These are phyloP conservation scores for Gadopsis bispinosus DNA, from an alignment of 2,797 vertebrate genomes.

Conservation along the genomic window DNA sequence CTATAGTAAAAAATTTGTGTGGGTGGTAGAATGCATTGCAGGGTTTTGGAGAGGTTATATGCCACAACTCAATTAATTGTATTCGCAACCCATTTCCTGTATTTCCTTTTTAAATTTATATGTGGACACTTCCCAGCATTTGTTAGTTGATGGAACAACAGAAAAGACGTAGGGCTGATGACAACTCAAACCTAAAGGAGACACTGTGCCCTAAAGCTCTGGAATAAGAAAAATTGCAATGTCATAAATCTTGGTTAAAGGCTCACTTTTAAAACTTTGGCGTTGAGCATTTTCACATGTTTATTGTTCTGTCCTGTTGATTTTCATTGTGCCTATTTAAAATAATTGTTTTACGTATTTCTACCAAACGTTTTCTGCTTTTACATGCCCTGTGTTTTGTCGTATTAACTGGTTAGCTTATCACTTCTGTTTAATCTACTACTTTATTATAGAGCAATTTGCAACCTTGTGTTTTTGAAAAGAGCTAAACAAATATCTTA, in stretches of 20 bases:
- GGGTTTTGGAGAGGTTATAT: conserved; percentile 6
- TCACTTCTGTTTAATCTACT: not conserved
- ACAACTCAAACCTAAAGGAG: conserved; percentile 15
- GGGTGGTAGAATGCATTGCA: conserved; percentile 18
- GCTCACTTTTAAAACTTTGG: not conserved
- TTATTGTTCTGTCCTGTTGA: not conserved
- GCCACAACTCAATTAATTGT: not conserved
- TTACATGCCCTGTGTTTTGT: not conserved
- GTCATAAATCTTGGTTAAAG: conserved; percentile 6
- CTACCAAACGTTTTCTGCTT: not conserved
- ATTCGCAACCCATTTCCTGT: not conserved
- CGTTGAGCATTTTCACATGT: not conserved
- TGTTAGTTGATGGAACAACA: conserved; percentile 13
- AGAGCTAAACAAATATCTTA: not conserved
- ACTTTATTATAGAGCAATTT: not conserved
- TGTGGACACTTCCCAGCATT: conserved; percentile 2
- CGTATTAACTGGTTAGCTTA: not conserved
- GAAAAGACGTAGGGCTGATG: conserved; percentile 8
- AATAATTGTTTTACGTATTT: not conserved
- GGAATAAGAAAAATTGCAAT: conserved; percentile 13
- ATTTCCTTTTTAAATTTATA: not conserved
- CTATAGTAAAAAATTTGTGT: conserved; percentile 7
- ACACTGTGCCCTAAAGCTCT: conserved; percentile 16
- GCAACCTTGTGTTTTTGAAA: not conserved
- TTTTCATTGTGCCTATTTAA: not conserved